Evolutionary conservation across 2,113 vertebrate species (phyloP).

Genomic region (Clarias magur): DNA sequence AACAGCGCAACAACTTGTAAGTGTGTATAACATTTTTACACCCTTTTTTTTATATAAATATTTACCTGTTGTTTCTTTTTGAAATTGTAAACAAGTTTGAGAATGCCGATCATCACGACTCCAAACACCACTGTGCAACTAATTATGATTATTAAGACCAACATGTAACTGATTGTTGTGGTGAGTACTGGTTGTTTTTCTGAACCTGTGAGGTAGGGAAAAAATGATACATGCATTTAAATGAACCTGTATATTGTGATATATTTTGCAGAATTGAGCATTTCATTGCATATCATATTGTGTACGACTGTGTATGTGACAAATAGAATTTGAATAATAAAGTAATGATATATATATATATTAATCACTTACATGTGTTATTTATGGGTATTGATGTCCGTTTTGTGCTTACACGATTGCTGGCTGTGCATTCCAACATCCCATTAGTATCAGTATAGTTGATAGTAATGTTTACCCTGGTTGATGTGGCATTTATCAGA

Average conservation of each 20-base stretch:
- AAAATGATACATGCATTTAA: not conserved
- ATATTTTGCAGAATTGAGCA: not conserved
- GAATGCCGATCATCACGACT: not conserved
- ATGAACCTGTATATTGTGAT: not conserved
- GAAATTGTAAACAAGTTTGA: not conserved
- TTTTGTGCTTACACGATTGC: slow-evolving; percentile 59
- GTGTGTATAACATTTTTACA: too few relatives aligned
- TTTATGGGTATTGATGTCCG: not conserved
- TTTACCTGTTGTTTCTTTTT: slow-evolving; percentile 33
- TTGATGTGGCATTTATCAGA: not conserved
- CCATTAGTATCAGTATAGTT: not conserved
- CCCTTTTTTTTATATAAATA: too few relatives aligned
- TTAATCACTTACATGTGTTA: slow-evolving; percentile 52
- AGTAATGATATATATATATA: not conserved
- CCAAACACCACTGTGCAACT: not conserved
- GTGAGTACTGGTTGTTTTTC: not conserved
- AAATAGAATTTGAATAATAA: not conserved
- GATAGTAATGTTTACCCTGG: slow-evolving; percentile 56
- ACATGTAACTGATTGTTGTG: accelerated
- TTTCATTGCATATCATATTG: too few relatives aligned
- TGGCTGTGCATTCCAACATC: slow-evolving; percentile 52
- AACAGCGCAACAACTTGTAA: too few relatives aligned
- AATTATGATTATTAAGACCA: not conserved
- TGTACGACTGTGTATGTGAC: too few relatives aligned
- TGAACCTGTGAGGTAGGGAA: not conserved